Conservation (phyloP, 2,797 vertebrate genomes). For the Acanthurus leucopareius region DNA sequence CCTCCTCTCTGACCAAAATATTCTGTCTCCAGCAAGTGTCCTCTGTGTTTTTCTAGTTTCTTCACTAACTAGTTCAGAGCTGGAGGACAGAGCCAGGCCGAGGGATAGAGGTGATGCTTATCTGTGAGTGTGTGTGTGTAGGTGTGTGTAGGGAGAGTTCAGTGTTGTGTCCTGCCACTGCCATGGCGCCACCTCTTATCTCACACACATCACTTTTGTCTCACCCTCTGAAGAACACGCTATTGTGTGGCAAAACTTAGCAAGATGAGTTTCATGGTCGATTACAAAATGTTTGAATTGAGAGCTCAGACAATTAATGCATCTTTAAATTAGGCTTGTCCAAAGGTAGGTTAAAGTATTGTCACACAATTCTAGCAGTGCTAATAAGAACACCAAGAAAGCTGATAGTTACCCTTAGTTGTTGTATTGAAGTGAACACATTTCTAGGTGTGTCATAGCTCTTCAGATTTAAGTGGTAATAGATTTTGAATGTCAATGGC, state of each 20-base stretch:
- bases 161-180: conserved; percentile 85
- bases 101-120: conserved; percentile 76
- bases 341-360: neutral
- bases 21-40: conserved; percentile 36
- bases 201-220: conserved; percentile 87
- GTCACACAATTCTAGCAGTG: neutral
- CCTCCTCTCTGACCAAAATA: conserved; percentile 5
- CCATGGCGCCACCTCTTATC: conserved; percentile 89
- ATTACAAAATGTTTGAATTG: neutral
- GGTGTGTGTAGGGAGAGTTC: conserved; percentile 79
- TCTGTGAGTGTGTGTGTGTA: conserved; percentile 39
- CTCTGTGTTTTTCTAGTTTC: conserved; percentile 43
- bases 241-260: conserved; percentile 50
- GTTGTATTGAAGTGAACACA: conserved; percentile 3
- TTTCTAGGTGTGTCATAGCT: neutral
- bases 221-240: conserved; percentile 80
- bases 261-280: neutral
- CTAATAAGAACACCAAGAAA: neutral
- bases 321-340: neutral
- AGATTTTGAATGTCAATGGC: conserved; percentile 13
- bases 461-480: neutral
- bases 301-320: neutral
- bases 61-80: conserved; percentile 34
- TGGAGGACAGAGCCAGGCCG: conserved; percentile 51
- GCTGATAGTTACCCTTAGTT: neutral